Evolutionary conservation across 1,140 invertebrate genomes (phyloP), one percentile per base, ranked within the genome.

Genomic region (Scylla paramamosain): DNA sequence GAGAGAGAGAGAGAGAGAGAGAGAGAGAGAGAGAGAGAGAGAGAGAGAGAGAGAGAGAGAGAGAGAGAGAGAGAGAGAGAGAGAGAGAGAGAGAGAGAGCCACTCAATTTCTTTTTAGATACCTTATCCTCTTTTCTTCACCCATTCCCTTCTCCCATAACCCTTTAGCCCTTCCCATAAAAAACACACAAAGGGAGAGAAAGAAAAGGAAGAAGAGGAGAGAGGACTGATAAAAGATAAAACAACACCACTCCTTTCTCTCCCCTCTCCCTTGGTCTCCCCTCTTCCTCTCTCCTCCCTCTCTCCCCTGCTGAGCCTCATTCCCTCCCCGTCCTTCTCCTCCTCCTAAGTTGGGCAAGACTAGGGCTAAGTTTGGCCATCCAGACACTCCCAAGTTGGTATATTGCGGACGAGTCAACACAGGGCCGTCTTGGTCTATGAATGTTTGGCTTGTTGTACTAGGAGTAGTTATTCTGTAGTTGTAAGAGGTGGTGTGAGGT

Each of bases 351-450:
- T 77, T 77, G 67, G 67, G 20, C 25, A 77, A 77, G 67, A n/a
- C n/a, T n/a, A 7, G 67, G 67, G 67, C 10, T 77, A 77, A 77
- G 67, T 77, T 77, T 77, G 67, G 12, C 67, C 67, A 77, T 77
- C 67, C 67, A 77, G 67, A 77, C 67, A 77, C 67, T n/a, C 67
- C 52, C 52, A 77, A 77, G 67, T 77, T 77, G 16, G 67, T 77
- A 77, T 77, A 77, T 77, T 77, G 67, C 67, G 6, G 67, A n/a
- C 67, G 10, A 77, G 67, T 77, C 67, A 77, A 77, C 25, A 77
- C 6, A 2, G 67, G 67, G 4, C 25, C 67, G n/a, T 77, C 67
- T n/a, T 1, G 20, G 7, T 77, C 67, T n/a, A 77, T 77, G 67
- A 77, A 77, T 77, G 67, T 77, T 77, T 77, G 67, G 20, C 0